Percentiles rank a stretch among this genome's conserved stretches.
Conservation (phyloP, 2,888 invertebrate species). For the Tetragnatha montana region DNA sequence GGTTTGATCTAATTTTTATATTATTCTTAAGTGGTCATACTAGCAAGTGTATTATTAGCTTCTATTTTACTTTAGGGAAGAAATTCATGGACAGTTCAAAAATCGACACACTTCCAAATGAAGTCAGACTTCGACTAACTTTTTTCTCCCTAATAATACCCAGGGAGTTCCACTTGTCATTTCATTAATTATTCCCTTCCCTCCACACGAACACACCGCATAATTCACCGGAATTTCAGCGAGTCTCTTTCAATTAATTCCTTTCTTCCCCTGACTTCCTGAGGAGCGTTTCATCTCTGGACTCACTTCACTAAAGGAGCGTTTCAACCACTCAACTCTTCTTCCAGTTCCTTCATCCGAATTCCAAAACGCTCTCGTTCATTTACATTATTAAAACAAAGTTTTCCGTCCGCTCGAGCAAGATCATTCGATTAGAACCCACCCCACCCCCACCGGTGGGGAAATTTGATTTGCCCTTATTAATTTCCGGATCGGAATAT, state of each 20-base stretch:
- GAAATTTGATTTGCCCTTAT: constrained; percentile 48
- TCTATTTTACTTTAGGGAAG: too few relatives aligned
- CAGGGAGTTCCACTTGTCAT: not conserved
- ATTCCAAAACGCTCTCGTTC: not conserved
- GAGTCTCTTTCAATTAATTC: not conserved
- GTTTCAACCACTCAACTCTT: not conserved
- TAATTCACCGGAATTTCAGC: constrained; percentile 4
- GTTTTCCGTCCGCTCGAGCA: constrained; percentile 6
- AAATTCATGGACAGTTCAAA: too few relatives aligned
- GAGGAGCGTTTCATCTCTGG: constrained; percentile 4
- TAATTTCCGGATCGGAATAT: constrained; percentile 45
- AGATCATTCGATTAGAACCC: constrained; percentile 32
- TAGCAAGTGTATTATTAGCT: too few relatives aligned
- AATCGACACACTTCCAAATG: not conserved
- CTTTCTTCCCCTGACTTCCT: constrained; percentile 1
- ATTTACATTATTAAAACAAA: constrained; percentile 19
- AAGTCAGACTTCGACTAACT: not conserved
- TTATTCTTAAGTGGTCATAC: too few relatives aligned
- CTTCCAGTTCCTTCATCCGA: not conserved
- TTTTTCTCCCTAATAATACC: not conserved
- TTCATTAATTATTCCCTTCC: not conserved
- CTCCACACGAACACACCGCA: not conserved
- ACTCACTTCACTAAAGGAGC: not conserved
- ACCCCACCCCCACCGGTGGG: not conserved
- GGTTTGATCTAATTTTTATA: too few relatives aligned